Conservation (phyloP, 2,113 vertebrate genomes). For the Anguilla japonica region DNA sequence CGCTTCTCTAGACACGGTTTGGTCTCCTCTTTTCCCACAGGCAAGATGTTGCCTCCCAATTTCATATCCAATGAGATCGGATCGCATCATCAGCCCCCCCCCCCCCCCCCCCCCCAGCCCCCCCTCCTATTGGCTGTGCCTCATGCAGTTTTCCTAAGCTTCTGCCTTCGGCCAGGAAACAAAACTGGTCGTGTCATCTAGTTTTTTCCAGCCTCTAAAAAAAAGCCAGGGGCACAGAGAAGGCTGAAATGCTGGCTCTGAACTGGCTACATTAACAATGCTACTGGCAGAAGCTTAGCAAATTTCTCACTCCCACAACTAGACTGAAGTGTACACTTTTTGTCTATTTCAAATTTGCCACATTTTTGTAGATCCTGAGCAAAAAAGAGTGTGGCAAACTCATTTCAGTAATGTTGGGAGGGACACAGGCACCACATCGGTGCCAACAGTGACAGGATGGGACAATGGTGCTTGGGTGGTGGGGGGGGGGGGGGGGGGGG, state of each 20-base stretch:
- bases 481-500: conserved; percentile 13
- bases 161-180: conserved; percentile 57
- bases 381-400: conserved; percentile 63
- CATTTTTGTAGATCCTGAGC: conserved; percentile 66
- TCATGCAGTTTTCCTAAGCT: conserved; percentile 69
- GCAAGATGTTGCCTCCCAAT: conserved; percentile 59
- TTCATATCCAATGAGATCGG: conserved; percentile 57
- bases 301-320: conserved; percentile 68
- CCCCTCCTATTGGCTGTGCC: conserved; percentile 49
- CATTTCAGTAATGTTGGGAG: conserved; percentile 59
- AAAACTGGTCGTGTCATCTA: neutral
- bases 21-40: conserved; percentile 42
- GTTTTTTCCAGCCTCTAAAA: no score
- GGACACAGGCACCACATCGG: conserved; percentile 23
- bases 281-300: conserved; percentile 69
- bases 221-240: neutral
- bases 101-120: neutral
- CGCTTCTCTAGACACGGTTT: conserved; percentile 50
- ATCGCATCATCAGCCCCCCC: conserved; percentile 63
- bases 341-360: conserved; percentile 60
- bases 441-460: conserved; percentile 50
- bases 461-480: conserved; percentile 33
- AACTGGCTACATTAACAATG: neutral
- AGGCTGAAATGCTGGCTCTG: neutral
- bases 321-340: conserved; percentile 61